These are phyloP conservation scores for Gryllus longicercus DNA, from an alignment of 2,888 invertebrate genomes.

Conservation along the genomic window DNA sequence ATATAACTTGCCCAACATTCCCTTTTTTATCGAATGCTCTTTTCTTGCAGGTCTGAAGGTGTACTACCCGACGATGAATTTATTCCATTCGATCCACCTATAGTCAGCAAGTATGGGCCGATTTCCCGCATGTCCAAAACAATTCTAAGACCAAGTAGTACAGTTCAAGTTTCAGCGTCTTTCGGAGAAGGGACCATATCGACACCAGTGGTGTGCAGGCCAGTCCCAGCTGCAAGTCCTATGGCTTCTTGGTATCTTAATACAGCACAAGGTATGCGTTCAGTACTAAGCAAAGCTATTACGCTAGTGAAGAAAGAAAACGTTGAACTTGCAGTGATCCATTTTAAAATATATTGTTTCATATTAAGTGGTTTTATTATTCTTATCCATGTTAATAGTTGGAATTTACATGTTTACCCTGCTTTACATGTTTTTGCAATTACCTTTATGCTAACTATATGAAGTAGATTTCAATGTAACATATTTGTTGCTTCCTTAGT, in stretches of 20 bases:
- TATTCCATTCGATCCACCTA: conserved; percentile 63
- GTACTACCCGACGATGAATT: conserved; percentile 61
- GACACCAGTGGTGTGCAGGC: conserved; percentile 46
- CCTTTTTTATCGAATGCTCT: too few species aligned
- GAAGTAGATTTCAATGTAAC: too few species aligned
- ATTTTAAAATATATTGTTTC: too few species aligned
- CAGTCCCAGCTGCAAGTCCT: conserved; percentile 52
- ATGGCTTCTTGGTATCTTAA: conserved; percentile 52
- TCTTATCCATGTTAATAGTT: too few species aligned
- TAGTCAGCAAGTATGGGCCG: conserved; percentile 66
- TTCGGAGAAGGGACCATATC: conserved; percentile 45
- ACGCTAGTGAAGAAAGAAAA: too few species aligned
- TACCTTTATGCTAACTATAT: too few species aligned
- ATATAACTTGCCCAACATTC: too few species aligned
- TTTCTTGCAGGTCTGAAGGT: conserved; percentile 49
- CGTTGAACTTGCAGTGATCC: too few species aligned
- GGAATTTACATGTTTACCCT: too few species aligned
- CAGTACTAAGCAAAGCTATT: not conserved
- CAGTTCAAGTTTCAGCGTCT: conserved; percentile 41
- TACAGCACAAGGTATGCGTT: conserved; percentile 39
- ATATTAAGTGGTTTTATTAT: too few species aligned
- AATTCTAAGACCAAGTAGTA: conserved; percentile 38
- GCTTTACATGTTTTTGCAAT: too few species aligned
- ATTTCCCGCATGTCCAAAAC: conserved; percentile 53
- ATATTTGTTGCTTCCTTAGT: too few species aligned